A percentile compares a stretch with the other conserved stretches of the same genome.
Evolutionary conservation across 2,888 invertebrate genomes (phyloP).

Genomic region (Heliconius ethilla): DNA sequence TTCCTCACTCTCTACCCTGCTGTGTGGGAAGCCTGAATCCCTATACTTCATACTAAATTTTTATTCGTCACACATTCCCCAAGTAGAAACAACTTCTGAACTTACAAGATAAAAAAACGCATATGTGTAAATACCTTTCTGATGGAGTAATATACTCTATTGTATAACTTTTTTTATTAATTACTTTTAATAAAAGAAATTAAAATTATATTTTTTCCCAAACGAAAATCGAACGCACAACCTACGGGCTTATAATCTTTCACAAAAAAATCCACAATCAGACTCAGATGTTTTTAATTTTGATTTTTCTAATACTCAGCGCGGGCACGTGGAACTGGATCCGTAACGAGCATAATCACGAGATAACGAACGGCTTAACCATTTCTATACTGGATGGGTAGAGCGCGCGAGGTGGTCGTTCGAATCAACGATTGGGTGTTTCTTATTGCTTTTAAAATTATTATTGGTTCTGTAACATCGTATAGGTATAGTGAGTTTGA

Average conservation of each 20-base stretch:
- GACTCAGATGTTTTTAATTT: not conserved
- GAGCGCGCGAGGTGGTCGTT: not conserved
- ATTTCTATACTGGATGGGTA: not conserved
- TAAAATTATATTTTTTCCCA: no score
- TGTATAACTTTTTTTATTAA: no score
- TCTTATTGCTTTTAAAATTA: not conserved
- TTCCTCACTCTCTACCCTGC: no score
- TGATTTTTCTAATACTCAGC: not conserved
- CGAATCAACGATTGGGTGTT: not conserved
- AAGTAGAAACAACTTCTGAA: no score
- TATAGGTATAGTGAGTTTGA: no score
- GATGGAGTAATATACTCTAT: not conserved
- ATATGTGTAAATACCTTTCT: no score
- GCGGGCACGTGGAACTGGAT: not conserved
- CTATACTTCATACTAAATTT: no score
- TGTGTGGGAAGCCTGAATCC: no score
- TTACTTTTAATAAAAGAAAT: no score
- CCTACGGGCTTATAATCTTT: not conserved
- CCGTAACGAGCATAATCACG: slow-evolving; percentile 38
- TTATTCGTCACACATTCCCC: no score
- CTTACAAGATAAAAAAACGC: no score
- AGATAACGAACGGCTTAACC: slow-evolving; percentile 35
- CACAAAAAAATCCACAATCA: not conserved
- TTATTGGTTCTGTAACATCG: not conserved
- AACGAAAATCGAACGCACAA: no score